Evolutionary conservation across 1,140 invertebrate species (phyloP).

Genomic region (Drosophila albomicans): DNA sequence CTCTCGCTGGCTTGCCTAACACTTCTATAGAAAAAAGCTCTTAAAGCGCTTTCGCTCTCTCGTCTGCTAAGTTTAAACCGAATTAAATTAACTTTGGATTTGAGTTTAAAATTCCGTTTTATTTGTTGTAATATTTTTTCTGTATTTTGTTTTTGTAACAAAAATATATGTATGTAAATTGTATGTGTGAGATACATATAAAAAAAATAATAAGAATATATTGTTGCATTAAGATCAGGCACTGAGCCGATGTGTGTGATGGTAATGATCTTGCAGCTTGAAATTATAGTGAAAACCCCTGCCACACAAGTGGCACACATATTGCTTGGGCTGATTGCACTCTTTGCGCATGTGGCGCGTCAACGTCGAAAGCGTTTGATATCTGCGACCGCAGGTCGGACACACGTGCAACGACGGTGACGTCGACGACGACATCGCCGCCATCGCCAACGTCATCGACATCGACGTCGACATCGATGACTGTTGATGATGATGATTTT

Average conservation of each 20-base stretch:
- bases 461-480: not conserved
- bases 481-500: constrained; percentile 3
- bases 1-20: not conserved
- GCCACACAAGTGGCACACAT: constrained; percentile 81
- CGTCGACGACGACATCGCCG: not conserved
- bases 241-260: constrained; percentile 43
- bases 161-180: constrained; percentile 25
- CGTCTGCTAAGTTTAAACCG: not conserved
- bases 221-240: constrained; percentile 21
- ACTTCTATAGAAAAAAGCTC: constrained; percentile 48
- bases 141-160: constrained; percentile 20
- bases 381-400: constrained; percentile 86
- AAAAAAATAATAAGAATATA: not conserved
- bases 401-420: constrained; percentile 82
- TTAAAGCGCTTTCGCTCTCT: constrained; percentile 27
- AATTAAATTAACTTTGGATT: constrained; percentile 27
- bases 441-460: constrained; percentile 1
- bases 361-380: constrained; percentile 86
- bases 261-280: constrained; percentile 73
- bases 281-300: constrained; percentile 85
- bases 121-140: constrained; percentile 3
- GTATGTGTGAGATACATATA: constrained; percentile 18
- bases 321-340: constrained; percentile 85
- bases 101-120: constrained; percentile 33
- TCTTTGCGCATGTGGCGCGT: constrained; percentile 86